Percentiles rank a stretch among this genome's conserved stretches.
phyloP scores from a whole-genome alignment of 2,113 vertebrate species.

The Aramus guarauna region DNA sequence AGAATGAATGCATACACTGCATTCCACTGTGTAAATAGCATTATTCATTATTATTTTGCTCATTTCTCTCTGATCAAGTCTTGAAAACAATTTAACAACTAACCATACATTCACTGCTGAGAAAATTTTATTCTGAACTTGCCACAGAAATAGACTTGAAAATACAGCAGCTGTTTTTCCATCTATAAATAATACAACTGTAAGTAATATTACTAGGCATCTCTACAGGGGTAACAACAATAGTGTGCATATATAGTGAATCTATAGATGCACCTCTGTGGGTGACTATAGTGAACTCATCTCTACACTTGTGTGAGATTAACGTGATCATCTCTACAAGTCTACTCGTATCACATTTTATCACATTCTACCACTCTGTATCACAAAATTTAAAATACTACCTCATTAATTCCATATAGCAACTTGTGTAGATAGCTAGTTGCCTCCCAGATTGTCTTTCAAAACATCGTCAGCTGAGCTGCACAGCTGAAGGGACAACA shows the following conservation, averaged over 20 bases:
- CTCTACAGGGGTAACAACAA: not conserved
- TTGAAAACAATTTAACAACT: not conserved
- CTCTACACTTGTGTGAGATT: not conserved
- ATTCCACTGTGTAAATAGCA: not conserved
- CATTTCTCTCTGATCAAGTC: not conserved
- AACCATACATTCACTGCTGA: not conserved
- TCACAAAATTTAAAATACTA: not conserved
- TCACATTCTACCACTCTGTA: not conserved
- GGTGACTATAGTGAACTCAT: not conserved
- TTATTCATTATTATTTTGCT: not conserved
- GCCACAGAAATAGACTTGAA: not conserved
- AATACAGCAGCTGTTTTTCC: not conserved
- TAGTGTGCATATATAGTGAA: not conserved
- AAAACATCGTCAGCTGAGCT: not conserved
- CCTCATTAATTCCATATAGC: not conserved
- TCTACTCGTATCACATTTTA: not conserved
- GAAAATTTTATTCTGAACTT: not conserved
- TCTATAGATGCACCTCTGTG: not conserved
- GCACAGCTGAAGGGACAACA: not conserved
- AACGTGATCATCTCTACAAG: not conserved
- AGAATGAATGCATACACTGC: not conserved
- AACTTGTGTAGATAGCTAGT: not conserved
- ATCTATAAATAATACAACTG: not conserved
- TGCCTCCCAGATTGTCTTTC: not conserved
- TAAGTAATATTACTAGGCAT: not conserved